Evolutionary conservation across 2,797 vertebrate species (phyloP), one percentile per base, ranked within the genome.

Genomic region (Manis pentadactyla): DNA sequence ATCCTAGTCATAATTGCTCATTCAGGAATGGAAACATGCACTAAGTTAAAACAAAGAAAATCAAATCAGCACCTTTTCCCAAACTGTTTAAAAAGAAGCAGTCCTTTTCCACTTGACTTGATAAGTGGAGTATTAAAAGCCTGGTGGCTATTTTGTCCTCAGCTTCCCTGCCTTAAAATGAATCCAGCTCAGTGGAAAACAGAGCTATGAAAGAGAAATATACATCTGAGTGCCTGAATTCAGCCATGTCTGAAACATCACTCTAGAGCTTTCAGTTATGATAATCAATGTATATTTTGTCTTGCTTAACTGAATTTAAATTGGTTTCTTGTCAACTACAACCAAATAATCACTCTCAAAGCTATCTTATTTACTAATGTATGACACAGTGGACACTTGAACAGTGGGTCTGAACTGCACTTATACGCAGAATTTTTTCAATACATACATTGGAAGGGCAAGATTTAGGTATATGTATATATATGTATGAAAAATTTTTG

Each of bases 241-340:
- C n/a, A 64, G 23, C 51, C 51, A 46, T 66, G 51, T 8, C 14
- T 85, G 21, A 93, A 79, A 31, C 15, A 61, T 37, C 34, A 68
- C 3, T 64, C 13, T 31, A 63, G 25, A 94, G 71, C 49, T 49
- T 89, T n/a, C 23, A 37, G 21, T 51, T 68, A 46, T 2, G 29
- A 71, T 59, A 68, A 34, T 27, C 59, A 95, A 79, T 27, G 6
- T 42, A 68, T 51, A 61, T 61, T 31, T 42, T 81, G 7, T 55
- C 75, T 88, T 78, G 27, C n/a, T 87, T 93, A 94, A 79, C 9
- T 68, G 17, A 92, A 14, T 31, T 83, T 78, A 73, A 74, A 61
- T 46, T 75, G 34, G 1, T 90, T 96, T 92, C 87, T 29, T 90
- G 5, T 39, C 31, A 71, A 77, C 25, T 55, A 68, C 31, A 87